Evolutionary conservation across 2,888 invertebrate genomes (phyloP).

Genomic region (Callyntrura guangdongensis): DNA sequence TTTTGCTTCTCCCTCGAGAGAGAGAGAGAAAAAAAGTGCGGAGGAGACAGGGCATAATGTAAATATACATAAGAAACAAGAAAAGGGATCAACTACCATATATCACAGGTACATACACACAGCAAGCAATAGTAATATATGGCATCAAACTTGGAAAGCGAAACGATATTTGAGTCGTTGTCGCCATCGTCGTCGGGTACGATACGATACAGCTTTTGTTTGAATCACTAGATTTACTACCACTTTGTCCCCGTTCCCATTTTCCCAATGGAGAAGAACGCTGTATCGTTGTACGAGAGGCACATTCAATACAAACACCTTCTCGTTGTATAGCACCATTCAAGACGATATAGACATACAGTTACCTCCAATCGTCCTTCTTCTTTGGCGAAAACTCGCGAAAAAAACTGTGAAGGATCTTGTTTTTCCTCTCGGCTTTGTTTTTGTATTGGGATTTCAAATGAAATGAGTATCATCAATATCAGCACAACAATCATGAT

Average conservation of each 20-base stretch:
- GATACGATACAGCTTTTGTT: slow-evolving; percentile 53
- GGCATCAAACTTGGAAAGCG: slow-evolving; percentile 19
- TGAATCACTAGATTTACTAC: slow-evolving; percentile 59
- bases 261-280: slow-evolving; percentile 18
- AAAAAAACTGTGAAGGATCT: background rate
- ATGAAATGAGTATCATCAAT: slow-evolving; percentile 43
- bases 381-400: background rate
- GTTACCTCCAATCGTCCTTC: slow-evolving; percentile 17
- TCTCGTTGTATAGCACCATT: background rate
- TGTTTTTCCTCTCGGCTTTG: background rate
- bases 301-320: background rate
- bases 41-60: background rate
- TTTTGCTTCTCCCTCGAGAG: slow-evolving; percentile 7
- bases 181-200: background rate
- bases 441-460: slow-evolving; percentile 15
- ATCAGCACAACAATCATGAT: slow-evolving; percentile 18
- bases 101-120: no score
- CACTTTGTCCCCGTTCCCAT: slow-evolving; percentile 67
- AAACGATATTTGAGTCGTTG: slow-evolving; percentile 11
- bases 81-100: background rate
- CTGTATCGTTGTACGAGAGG: background rate
- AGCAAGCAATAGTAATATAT: background rate
- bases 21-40: background rate
- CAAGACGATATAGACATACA: no score
- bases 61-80: no score